Conservation (phyloP, 2,113 vertebrate species). For the Channa argus region DNA sequence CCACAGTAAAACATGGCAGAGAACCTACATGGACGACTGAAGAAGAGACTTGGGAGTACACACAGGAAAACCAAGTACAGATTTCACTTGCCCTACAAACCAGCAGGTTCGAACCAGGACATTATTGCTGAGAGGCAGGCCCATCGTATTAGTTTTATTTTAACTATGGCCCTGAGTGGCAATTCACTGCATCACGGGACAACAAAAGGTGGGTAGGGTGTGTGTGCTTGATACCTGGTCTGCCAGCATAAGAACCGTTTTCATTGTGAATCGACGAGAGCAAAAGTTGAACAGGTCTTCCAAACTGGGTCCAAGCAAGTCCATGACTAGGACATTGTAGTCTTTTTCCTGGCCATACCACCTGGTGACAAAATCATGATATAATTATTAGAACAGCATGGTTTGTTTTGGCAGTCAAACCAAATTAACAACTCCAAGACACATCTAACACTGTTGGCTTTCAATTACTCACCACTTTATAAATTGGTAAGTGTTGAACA, state of each 20-base stretch:
- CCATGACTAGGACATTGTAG: constrained; percentile 99
- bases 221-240: constrained; percentile 89
- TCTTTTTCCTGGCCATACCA: constrained; percentile 99
- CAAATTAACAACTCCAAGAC: too few relatives aligned
- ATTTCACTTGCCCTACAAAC: neutral
- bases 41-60: too few relatives aligned
- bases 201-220: accelerated
- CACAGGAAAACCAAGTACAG: neutral
- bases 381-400: too few relatives aligned
- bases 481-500: too few relatives aligned
- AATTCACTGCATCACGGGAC: neutral
- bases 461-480: too few relatives aligned
- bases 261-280: constrained; percentile 99
- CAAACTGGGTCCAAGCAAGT: constrained; percentile 97
- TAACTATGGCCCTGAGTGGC: neutral
- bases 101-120: neutral
- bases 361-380: constrained; percentile 77
- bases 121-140: neutral
- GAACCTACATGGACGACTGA: too few relatives aligned
- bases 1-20: too few relatives aligned
- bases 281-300: constrained; percentile 99
- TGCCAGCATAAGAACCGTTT: constrained; percentile 99
- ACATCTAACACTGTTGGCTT: too few relatives aligned
- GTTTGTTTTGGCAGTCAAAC: too few relatives aligned
- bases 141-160: too few relatives aligned